Evolutionary conservation across 2,888 invertebrate genomes (phyloP), one percentile per base, ranked within the genome.

Genomic region (Lumbricus terrestris): DNA sequence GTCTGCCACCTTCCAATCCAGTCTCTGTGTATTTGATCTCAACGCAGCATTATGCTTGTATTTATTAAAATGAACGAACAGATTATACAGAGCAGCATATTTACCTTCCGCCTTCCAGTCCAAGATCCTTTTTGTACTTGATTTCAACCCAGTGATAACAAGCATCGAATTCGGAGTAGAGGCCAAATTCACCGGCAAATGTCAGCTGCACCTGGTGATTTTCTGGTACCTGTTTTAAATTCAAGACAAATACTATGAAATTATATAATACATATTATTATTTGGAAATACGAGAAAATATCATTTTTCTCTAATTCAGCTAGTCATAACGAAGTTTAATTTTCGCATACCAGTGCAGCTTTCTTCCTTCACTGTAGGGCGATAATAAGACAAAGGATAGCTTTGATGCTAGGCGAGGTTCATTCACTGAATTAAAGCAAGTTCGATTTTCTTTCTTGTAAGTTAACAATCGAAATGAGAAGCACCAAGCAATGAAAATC

Each of bases 141-240:
- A 92, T 90, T 89, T 92, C 92, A 20, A 92, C 90, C 92, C 92
- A 92, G 83, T 92, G 92, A 88, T 90, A 90, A 47, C 92, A 92
- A 15, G 88, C 47, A 15, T 33, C 42, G 42, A 40, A 88, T 33
- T 90, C 82, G 82, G 91, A 92, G 90, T 90, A 91, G 16, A 92
- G 15, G 16, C 91, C 92, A 88, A 92, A 92, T 6, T 88, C 91
- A 0, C 90, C 91, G 18, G 82, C 90, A 88, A 92, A 92, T 29
- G 37, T n/a, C 35, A 92, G 42, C 37, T 88, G 85, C 15, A 92
- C 38, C 11, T 34, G 29, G 35, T 90, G 54, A 34, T 91, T 91
- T 13, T 83, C 69, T 5, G 90, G 90, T 13, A 91, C 90, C 92
- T 92, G 85, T 85, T 18, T 1, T 4, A 47, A 23, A 47, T 47